Percentiles rank a stretch among this genome's conserved stretches.
phyloP scores from a whole-genome alignment of 1,140 invertebrate species.

The Tetraneura akinire region DNA sequence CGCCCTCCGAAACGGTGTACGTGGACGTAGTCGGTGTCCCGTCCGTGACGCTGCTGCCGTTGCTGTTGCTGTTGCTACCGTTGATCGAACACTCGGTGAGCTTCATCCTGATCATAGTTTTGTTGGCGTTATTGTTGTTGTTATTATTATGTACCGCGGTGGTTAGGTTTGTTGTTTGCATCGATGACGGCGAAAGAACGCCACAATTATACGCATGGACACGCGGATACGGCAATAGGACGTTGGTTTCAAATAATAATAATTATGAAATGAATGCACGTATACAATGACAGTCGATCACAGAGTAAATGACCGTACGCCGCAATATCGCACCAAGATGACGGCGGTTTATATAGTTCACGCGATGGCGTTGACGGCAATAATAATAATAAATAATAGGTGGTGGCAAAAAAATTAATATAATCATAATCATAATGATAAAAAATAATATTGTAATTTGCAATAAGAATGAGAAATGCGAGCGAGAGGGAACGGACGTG shows the following conservation, averaged over 20 bases:
- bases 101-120: neutral
- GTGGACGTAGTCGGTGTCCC: neutral
- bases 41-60: neutral
- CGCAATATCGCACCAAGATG: neutral
- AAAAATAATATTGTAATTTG: too few species aligned
- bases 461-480: too few species aligned
- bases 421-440: too few species aligned
- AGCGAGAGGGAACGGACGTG: neutral
- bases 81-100: constrained; percentile 1
- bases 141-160: too few species aligned
- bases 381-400: too few species aligned
- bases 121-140: neutral
- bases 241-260: too few species aligned
- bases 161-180: constrained; percentile 21
- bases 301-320: constrained; percentile 7
- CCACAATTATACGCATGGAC: constrained; percentile 33
- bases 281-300: neutral
- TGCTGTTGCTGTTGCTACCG: neutral
- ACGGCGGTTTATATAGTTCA: neutral
- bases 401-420: neutral
- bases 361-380: neutral
- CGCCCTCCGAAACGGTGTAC: constrained; percentile 1
- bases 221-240: neutral
- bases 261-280: too few species aligned
- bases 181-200: constrained; percentile 18